A percentile compares a stretch with the other conserved stretches of the same genome.
Conservation (phyloP, 2,888 invertebrate genomes). For the Eledona agricola region DNA sequence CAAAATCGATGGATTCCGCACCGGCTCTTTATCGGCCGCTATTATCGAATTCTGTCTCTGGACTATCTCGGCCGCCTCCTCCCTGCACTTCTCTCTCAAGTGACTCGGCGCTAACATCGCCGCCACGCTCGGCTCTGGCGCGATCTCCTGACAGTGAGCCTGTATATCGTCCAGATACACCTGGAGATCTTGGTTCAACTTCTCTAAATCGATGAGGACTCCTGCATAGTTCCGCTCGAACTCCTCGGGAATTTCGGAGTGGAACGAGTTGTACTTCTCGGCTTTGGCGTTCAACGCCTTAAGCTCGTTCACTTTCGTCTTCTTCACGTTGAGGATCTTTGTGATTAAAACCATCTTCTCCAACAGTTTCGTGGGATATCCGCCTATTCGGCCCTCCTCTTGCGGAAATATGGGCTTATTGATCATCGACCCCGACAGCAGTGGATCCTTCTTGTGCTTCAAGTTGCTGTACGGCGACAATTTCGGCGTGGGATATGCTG, state of each 20-base stretch:
- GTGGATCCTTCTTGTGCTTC: slow-evolving; percentile 72
- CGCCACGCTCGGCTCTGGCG: slow-evolving; percentile 84
- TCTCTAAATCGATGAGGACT: slow-evolving; percentile 87
- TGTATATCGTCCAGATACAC: slow-evolving; percentile 87
- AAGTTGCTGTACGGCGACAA: slow-evolving; percentile 61
- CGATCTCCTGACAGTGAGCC: slow-evolving; percentile 83
- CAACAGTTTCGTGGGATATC: slow-evolving; percentile 84
- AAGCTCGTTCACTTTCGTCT: slow-evolving; percentile 79
- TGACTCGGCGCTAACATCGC: slow-evolving; percentile 91
- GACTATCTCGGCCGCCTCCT: slow-evolving; percentile 84
- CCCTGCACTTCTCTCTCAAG: slow-evolving; percentile 85
- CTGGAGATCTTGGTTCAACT: slow-evolving; percentile 88
- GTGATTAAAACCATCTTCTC: slow-evolving; percentile 88
- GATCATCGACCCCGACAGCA: slow-evolving; percentile 67
- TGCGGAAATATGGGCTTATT: slow-evolving; percentile 52
- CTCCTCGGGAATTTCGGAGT: slow-evolving; percentile 81
- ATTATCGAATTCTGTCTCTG: slow-evolving; percentile 73
- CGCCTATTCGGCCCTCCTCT: slow-evolving; percentile 72
- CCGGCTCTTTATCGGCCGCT: slow-evolving; percentile 66
- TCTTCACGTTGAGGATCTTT: slow-evolving; percentile 85
- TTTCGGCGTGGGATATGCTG: slow-evolving; percentile 62
- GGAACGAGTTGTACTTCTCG: slow-evolving; percentile 84
- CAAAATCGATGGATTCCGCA: slow-evolving; percentile 70
- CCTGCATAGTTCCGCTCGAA: slow-evolving; percentile 92
- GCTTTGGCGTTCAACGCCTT: slow-evolving; percentile 91